Conservation (phyloP, 1,140 invertebrate genomes). For the Drosophila suzukii region DNA sequence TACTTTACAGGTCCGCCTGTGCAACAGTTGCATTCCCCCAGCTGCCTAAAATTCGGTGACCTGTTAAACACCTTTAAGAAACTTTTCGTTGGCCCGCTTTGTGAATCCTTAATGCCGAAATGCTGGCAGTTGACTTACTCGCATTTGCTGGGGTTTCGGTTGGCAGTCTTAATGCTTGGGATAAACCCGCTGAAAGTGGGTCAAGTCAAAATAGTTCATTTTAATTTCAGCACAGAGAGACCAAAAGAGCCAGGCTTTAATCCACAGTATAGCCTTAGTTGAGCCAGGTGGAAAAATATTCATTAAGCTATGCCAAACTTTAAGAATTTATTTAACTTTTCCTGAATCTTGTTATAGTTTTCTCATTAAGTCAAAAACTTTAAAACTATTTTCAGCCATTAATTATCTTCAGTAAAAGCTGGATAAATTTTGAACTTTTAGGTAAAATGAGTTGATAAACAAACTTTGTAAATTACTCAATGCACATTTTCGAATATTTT, state of each 20-base stretch:
- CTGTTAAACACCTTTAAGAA: slow-evolving; percentile 19
- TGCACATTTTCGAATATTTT: too few relatives aligned
- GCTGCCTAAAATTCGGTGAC: slow-evolving; percentile 17
- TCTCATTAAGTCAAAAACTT: not conserved
- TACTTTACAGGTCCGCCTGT: slow-evolving; percentile 17
- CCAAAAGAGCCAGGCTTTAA: slow-evolving; percentile 8
- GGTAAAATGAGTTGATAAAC: not conserved
- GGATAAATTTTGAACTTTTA: not conserved
- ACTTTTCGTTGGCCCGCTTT: slow-evolving; percentile 3
- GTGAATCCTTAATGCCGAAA: slow-evolving; percentile 23
- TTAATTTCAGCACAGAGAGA: slow-evolving; percentile 12
- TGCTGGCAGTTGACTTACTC: slow-evolving; percentile 4
- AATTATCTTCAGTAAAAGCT: not conserved
- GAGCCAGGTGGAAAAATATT: slow-evolving; percentile 2
- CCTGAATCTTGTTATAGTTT: slow-evolving; percentile 5
- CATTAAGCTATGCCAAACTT: slow-evolving; percentile 6
- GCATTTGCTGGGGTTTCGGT: slow-evolving; percentile 21
- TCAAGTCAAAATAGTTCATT: slow-evolving; percentile 24
- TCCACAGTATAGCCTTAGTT: slow-evolving; percentile 2
- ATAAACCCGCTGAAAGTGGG: slow-evolving; percentile 27
- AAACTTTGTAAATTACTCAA: too few relatives aligned
- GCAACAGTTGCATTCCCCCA: slow-evolving; percentile 34
- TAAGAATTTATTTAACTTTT: slow-evolving; percentile 20
- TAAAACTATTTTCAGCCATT: not conserved
- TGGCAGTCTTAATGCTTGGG: slow-evolving; percentile 13